Evolutionary conservation across 2,888 invertebrate genomes (phyloP), one percentile per base, ranked within the genome.

Genomic region (Drosophila formosana): DNA sequence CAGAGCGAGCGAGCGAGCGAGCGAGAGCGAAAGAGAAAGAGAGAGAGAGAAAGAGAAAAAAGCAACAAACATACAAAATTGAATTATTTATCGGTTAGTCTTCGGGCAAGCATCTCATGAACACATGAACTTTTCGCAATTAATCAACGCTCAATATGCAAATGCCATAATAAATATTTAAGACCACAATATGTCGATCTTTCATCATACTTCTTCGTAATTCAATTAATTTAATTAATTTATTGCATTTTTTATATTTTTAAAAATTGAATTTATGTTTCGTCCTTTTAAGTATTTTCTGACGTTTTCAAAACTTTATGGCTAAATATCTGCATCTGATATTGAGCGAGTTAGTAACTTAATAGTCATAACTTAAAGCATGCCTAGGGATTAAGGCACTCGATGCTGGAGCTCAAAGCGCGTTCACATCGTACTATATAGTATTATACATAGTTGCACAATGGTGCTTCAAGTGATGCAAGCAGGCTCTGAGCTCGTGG

Each of bases 41-140:
- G 53, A 79, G 45, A 80, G 56, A 76, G 61, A 85, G 66, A 66
- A 41, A 74, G 50, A 65, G 6, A 57, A 50, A 73, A 75, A 84
- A 74, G 80, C 82, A 84, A 82, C 82, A 84, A 75, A 84, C 86
- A 80, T 66, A 84, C 82, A 86, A 81, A 72, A 47, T 52, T 78
- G 60, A 72, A 76, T 82, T 81, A 82, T 63, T 82, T 58, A 13
- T 65, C 55, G 71, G 82, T 84, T 84, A 84, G 84, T 86, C 39
- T 53, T 53, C 62, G 55, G 11, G 66, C 72, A 72, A 63, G 72
- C 76, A 78, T 52, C 53, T 58, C 50, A 71, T 37, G 37, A 37
- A 37, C 37, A 53, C 43, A 18, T 18, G 18, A 58, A 50, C 5
- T 13, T 6, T 18, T 56, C 30, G 25, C 51, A 60, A 49, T 26